Evolutionary conservation across 2,113 vertebrate genomes (phyloP), one percentile per base, ranked within the genome.

Genomic region (Nycticebus coucang): DNA sequence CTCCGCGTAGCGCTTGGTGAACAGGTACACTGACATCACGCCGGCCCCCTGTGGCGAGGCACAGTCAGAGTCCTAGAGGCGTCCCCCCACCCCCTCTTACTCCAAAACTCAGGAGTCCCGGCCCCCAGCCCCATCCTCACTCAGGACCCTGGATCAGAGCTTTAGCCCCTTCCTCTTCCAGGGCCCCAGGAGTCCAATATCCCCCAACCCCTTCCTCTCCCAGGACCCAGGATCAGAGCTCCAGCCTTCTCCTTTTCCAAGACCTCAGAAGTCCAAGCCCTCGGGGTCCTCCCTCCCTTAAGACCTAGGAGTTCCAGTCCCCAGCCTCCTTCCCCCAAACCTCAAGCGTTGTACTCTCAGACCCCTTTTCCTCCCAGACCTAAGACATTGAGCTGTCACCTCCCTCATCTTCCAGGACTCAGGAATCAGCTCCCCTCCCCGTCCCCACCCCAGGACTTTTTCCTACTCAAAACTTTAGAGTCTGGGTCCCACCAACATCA

Each of bases 11-110:
- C 99, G 99, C 96, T 99, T 99, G 98, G 99, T 99, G 96, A 99
- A 99, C 64, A 99, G 98, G 98, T 99, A 99, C 94, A 99, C 99
- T 0, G 99, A 99, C 98, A 99, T 99, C 96, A 99, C 99, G 24
- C 99, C 99, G 0, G 99, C 99, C 28, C 99, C 99, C 99, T 99
- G 98, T 75, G 88, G 89, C 90, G 78, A 50, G 10, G 85, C 55
- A 77, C 22, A 68, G 37, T 93, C 33, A 92, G 82, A 21, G 77
- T 60, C 86, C 79, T 26, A 0, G 55, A 4, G 35, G 60, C 62
- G 69, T 7, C 28, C 57, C 26, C 5, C 17, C 26, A 28, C 30
- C 15, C 8, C 37, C 55, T 26, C 30, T 7, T 4, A 14, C 12
- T n/a, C 66, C 60, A 13, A 30, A 71, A 12, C 57, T 55, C 33